Evolutionary conservation across 2,888 invertebrate genomes (phyloP), one percentile per base, ranked within the genome.

Genomic region (Trichacis sp.): DNA sequence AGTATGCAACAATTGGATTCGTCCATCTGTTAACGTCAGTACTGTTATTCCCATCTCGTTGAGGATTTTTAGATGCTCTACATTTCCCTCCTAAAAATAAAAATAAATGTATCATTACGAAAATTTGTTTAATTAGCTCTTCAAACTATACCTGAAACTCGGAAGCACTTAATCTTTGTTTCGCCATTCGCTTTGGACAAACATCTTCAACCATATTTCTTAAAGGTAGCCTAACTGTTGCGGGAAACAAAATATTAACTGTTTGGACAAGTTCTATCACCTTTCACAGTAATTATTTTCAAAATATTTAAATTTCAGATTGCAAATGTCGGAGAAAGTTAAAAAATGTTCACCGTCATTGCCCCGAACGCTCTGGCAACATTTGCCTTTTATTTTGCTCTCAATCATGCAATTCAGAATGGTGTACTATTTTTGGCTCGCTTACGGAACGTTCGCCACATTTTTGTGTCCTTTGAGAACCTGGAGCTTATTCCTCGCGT

Each of bases 11-110:
- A 98, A 88, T 84, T 98, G 97, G 64, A 98, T 92, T 67, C 95
- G 87, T 47, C 98, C 98, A 83, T 98, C 97, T 12, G 91, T 89
- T 80, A 96, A 87, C 0, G 94, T 93, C 66, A 95, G 88, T 74
- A 98, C 92, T 57, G 93, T 92, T 78, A 99, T 97, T 65, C 98
- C 98, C 97, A 98, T 97, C 81, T 95, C 92, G 61, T 92, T 90
- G 69, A 98, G 89, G 69, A 94, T 89, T 81, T 90, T 91, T 72
- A 97, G 85, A 86, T 98, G 98, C 54, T 95, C 92, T 56, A 93
- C 89, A 87, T 97, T 97, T 75, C 90, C 91, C 58, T 94, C 90
- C 70, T 92, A 85, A 72, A 87, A 45, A 15, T 40, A n/a, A n/a
- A 29, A 48, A 15, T 48, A 12, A 30, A 30, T 42, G 9, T 40